phyloP scores from a whole-genome alignment of 1,140 invertebrate species.

The Drosophila elegans region DNA sequence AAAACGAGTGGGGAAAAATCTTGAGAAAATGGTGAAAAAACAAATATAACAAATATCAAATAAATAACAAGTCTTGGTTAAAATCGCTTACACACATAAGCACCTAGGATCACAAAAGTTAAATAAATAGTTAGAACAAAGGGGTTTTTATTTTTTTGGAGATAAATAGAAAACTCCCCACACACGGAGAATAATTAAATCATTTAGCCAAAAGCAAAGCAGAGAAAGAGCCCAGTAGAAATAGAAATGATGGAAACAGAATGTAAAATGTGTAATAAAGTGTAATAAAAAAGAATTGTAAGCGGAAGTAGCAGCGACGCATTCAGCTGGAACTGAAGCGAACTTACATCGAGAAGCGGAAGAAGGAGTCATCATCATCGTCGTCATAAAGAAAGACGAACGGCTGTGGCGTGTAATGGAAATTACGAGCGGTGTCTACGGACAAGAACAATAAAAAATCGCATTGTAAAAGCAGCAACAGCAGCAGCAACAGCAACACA shows the following conservation, averaged over 20 bases:
- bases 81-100: too few relatives aligned
- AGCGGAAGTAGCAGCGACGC: constrained; percentile 76
- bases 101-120: constrained; percentile 19
- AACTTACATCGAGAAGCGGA: constrained; percentile 19
- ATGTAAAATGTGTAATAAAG: constrained; percentile 74
- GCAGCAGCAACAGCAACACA: constrained; percentile 54
- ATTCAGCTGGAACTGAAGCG: constrained; percentile 64
- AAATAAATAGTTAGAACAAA: too few relatives aligned
- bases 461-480: constrained; percentile 47
- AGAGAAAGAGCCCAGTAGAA: constrained; percentile 24
- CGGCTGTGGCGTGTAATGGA: constrained; percentile 66
- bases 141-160: too few relatives aligned
- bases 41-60: neutral
- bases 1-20: neutral
- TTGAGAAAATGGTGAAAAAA: neutral
- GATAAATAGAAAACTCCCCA: neutral
- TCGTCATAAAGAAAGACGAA: constrained; percentile 72
- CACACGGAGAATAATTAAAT: constrained; percentile 71
- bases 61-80: too few relatives aligned
- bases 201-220: constrained; percentile 49
- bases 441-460: constrained; percentile 71
- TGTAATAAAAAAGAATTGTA: constrained; percentile 77
- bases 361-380: constrained; percentile 41
- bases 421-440: constrained; percentile 67
- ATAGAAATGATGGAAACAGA: constrained; percentile 64